Evolutionary conservation across 2,888 invertebrate genomes (phyloP).

Genomic region (Plemyria rubiginata): DNA sequence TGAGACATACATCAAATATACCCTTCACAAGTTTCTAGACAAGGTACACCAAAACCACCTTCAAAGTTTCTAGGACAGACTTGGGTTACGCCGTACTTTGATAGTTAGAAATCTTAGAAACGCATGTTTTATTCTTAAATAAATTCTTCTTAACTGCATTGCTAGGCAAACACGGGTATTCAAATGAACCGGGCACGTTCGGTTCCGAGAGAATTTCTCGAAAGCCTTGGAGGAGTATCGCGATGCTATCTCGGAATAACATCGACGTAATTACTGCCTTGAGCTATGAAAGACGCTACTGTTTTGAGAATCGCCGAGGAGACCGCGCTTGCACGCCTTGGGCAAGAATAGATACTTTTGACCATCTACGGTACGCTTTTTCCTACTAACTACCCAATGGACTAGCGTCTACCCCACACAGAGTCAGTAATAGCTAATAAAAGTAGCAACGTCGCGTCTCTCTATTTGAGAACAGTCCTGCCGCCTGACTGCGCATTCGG

Average conservation of each 20-base stretch:
- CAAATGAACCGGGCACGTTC: conserved; percentile 14
- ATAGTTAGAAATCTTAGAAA: neutral
- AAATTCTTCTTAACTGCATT: conserved; percentile 1
- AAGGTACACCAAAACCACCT: neutral
- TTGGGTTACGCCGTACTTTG: neutral
- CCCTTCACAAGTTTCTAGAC: neutral
- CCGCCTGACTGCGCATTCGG: too few relatives aligned
- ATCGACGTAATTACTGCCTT: conserved; percentile 41
- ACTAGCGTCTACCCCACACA: neutral
- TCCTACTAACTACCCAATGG: neutral
- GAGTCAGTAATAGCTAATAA: neutral
- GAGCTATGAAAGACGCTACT: conserved; percentile 40
- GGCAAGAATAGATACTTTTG: conserved; percentile 10
- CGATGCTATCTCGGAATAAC: conserved; percentile 32
- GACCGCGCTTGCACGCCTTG: conserved; percentile 15
- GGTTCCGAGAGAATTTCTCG: conserved; percentile 27
- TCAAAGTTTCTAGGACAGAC: neutral
- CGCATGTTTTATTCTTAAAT: neutral
- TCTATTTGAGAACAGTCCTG: too few relatives aligned
- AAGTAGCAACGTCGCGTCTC: neutral
- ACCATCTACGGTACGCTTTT: neutral
- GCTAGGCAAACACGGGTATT: conserved; percentile 12
- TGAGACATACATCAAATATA: neutral
- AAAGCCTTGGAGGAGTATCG: conserved; percentile 31
- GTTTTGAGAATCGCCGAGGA: conserved; percentile 22